These are phyloP conservation scores for Pseudanteris insignis DNA, from an alignment of 2,888 invertebrate species.

Conservation along the genomic window DNA sequence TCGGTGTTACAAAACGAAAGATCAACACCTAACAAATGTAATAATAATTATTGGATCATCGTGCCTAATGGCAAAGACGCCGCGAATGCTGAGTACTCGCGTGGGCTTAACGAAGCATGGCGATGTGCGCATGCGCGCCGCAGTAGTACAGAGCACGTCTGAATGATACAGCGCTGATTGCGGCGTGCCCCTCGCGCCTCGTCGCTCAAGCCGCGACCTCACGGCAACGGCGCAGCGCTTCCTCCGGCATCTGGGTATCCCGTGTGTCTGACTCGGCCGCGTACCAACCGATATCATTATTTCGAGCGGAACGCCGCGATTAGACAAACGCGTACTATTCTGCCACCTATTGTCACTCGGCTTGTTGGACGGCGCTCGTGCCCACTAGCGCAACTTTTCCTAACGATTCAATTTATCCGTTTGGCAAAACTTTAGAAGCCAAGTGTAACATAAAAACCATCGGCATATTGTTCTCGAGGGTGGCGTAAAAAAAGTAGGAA, in stretches of 20 bases:
- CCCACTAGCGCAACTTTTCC: constrained; percentile 15
- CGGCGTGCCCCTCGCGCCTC: constrained; percentile 31
- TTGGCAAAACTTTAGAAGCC: constrained; percentile 16
- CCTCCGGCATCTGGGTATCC: constrained; percentile 11
- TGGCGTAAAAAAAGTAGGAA: no score
- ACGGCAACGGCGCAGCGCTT: no score
- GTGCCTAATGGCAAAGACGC: constrained; percentile 52
- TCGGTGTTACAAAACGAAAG: not conserved
- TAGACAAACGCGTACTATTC: constrained; percentile 43
- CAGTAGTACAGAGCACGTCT: constrained; percentile 24
- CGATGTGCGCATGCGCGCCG: constrained; percentile 52
- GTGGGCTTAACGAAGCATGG: constrained; percentile 58
- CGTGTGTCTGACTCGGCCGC: constrained; percentile 43
- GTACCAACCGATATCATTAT: constrained; percentile 48
- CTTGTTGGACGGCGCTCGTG: constrained; percentile 19
- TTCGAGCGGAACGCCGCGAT: constrained; percentile 48
- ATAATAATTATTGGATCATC: constrained; percentile 38
- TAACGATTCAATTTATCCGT: constrained; percentile 32
- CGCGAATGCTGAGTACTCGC: constrained; percentile 54
- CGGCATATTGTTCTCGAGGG: constrained; percentile 9
- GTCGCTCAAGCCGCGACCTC: constrained; percentile 19
- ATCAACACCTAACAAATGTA: constrained; percentile 10
- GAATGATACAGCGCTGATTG: constrained; percentile 43
- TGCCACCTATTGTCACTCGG: constrained; percentile 12
- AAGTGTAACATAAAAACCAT: constrained; percentile 7